These are phyloP conservation scores for Isurus oxyrinchus DNA, from an alignment of 2,113 vertebrate genomes.

Conservation along the genomic window DNA sequence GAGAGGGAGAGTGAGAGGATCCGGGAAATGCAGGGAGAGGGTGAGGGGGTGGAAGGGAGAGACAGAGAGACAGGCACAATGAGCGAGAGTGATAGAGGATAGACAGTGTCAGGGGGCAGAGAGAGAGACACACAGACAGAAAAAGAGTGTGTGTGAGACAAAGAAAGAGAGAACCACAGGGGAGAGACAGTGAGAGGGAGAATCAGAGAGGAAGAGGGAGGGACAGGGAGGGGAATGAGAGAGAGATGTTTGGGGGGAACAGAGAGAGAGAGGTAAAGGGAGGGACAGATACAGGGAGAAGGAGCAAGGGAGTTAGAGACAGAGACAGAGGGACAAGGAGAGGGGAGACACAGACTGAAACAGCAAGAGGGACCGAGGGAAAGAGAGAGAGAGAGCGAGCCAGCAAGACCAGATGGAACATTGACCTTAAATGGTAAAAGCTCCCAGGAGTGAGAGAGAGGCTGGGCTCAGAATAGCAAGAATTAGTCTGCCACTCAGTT, in stretches of 20 bases:
- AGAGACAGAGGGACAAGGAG: background rate
- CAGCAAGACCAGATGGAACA: conserved; percentile 78
- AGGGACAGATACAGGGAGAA: background rate
- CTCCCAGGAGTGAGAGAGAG: conserved; percentile 94
- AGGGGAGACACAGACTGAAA: background rate
- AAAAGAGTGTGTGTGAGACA: background rate
- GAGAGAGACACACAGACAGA: background rate
- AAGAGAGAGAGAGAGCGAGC: conserved; percentile 45
- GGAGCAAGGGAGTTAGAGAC: background rate
- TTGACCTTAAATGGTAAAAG: conserved; percentile 99
- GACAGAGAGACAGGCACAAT: background rate
- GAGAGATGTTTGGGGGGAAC: background rate
- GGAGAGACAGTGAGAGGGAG: background rate
- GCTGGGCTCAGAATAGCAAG: conserved; percentile 71
- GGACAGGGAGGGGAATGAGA: background rate
- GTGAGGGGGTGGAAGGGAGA: background rate
- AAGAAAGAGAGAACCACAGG: background rate
- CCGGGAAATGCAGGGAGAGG: background rate
- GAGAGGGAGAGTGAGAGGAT: background rate
- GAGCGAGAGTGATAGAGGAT: background rate
- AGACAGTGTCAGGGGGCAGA: background rate
- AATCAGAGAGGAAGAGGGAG: background rate
- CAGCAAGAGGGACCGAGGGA: conserved; percentile 40
- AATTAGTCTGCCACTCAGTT: conserved; percentile 66
- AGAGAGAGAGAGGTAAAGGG: background rate